Percentiles rank a stretch among this genome's conserved stretches.
These are phyloP conservation scores for Poeciliopsis occidentalis DNA, from an alignment of 2,113 vertebrate species.

Conservation along the genomic window DNA sequence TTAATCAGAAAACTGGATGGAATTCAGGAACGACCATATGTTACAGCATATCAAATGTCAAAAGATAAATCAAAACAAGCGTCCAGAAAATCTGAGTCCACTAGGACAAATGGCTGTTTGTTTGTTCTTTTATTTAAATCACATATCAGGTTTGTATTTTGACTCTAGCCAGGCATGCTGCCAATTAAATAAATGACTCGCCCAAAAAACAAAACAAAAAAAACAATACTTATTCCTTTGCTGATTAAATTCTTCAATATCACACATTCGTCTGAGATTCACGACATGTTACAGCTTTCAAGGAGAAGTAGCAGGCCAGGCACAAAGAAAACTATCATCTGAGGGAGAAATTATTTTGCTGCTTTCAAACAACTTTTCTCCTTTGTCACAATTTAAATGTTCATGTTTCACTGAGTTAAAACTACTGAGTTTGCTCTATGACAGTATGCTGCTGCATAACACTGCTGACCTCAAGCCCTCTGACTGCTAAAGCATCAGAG, in stretches of 20 bases:
- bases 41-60: no score
- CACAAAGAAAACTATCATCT: neutral
- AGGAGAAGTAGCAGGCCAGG: no score
- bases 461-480: conserved; percentile 55
- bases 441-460: conserved; percentile 25
- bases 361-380: neutral
- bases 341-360: neutral
- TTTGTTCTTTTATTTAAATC: no score
- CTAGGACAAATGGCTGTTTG: neutral
- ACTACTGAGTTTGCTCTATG: conserved; percentile 25
- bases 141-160: no score
- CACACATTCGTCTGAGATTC: neutral
- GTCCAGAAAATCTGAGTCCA: neutral
- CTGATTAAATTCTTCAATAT: neutral
- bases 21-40: no score
- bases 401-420: neutral
- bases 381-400: neutral
- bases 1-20: no score
- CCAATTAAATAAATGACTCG: neutral
- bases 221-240: neutral
- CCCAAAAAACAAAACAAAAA: neutral
- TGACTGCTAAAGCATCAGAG: conserved; percentile 53
- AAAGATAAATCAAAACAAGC: neutral
- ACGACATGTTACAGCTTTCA: no score
- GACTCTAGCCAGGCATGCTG: neutral